Conservation (phyloP, 2,113 vertebrate genomes). For the Eptesicus fuscus region DNA sequence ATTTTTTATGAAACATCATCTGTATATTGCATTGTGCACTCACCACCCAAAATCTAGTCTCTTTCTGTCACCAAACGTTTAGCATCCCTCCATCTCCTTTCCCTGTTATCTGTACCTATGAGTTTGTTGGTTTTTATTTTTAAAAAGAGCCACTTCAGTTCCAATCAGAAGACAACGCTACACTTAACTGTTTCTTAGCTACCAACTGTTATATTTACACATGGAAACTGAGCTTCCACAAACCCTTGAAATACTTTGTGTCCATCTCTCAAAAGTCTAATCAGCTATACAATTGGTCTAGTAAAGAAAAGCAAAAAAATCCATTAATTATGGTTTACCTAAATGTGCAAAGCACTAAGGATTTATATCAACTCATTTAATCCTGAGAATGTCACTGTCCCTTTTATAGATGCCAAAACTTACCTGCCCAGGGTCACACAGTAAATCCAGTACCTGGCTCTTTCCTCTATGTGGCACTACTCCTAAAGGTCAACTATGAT, state of each 20-base stretch:
- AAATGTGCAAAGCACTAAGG: constrained; percentile 1
- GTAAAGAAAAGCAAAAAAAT: background rate
- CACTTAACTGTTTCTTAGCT: background rate
- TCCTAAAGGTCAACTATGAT: background rate
- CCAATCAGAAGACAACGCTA: background rate
- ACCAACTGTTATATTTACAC: background rate
- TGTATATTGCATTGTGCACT: background rate
- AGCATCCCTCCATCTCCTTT: background rate
- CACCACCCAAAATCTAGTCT: background rate
- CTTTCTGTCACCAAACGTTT: background rate
- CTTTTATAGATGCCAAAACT: background rate
- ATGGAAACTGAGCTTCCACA: constrained; percentile 34
- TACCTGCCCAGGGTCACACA: background rate
- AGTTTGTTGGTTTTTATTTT: background rate
- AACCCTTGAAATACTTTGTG: constrained; percentile 4
- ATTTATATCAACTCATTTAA: background rate
- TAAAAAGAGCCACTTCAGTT: background rate
- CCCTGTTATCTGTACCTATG: background rate
- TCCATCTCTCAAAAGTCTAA: background rate
- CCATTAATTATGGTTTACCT: background rate
- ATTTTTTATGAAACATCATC: background rate
- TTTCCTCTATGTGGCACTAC: background rate
- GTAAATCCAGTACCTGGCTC: background rate
- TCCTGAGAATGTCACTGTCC: background rate
- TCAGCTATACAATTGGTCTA: background rate